A percentile compares a stretch with the other conserved stretches of the same genome.
These are phyloP conservation scores for Chloroceryle inda DNA, from an alignment of 2,797 vertebrate species.

Conservation along the genomic window DNA sequence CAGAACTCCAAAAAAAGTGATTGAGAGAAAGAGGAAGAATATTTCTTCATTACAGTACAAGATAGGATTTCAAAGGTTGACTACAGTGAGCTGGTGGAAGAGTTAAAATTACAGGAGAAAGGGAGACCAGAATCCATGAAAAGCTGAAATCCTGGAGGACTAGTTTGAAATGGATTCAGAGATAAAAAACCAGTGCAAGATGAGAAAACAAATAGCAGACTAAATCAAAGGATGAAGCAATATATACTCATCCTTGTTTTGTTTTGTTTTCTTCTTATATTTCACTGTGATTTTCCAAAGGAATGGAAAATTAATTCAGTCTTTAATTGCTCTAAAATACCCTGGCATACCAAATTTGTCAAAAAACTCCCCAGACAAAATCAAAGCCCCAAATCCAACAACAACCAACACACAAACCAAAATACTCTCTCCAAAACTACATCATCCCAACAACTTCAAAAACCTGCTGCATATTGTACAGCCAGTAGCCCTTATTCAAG, in stretches of 20 bases:
- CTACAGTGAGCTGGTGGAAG: not conserved
- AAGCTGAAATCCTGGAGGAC: not conserved
- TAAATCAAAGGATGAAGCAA: not conserved
- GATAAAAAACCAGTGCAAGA: slow-evolving; percentile 14
- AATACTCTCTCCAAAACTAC: not conserved
- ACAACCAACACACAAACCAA: not conserved
- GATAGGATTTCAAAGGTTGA: not conserved
- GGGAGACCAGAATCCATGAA: not conserved
- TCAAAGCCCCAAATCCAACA: not conserved
- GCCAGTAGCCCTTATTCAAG: not conserved
- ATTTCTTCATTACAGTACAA: not conserved
- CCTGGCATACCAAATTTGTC: not conserved
- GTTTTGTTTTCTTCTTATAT: not conserved
- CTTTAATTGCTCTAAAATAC: not conserved
- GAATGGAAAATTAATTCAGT: not conserved
- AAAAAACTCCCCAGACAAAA: not conserved
- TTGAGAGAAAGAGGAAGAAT: not conserved
- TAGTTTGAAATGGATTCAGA: slow-evolving; percentile 25
- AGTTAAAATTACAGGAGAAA: not conserved
- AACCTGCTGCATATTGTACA: not conserved
- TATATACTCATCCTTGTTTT: not conserved
- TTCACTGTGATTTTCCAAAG: not conserved
- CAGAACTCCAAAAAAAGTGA: not conserved
- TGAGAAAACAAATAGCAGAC: not conserved
- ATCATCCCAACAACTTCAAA: not conserved